phyloP scores from a whole-genome alignment of 2,797 vertebrate species.

The Neostethus bicornis region DNA sequence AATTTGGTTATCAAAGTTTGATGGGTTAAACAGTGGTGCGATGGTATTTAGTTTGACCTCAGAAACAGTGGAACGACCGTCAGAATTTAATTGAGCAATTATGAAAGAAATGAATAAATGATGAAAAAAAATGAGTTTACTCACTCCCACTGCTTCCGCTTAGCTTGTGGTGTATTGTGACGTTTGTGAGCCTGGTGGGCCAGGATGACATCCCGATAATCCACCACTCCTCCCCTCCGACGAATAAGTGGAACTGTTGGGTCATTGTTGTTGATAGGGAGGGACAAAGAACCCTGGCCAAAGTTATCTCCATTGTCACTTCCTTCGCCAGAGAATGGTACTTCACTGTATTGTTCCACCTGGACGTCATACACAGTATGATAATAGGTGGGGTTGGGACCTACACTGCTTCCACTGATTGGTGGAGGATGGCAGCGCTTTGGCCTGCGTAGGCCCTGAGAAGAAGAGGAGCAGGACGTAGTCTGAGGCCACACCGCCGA shows the following conservation, averaged over 20 bases:
- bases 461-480: conserved; percentile 54
- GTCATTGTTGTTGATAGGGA: conserved; percentile 42
- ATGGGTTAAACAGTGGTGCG: neutral
- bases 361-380: conserved; percentile 75
- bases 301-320: conserved; percentile 37
- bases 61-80: no score
- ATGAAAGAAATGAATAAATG: no score
- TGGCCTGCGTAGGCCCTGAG: conserved; percentile 57
- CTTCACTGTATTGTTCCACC: conserved; percentile 70
- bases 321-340: conserved; percentile 56
- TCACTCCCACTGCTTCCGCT: conserved; percentile 90
- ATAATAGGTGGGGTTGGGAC: conserved; percentile 76
- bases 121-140: no score
- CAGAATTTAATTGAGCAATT: neutral
- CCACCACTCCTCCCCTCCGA: conserved; percentile 85
- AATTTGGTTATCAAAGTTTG: neutral
- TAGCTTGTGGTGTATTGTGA: conserved; percentile 87
- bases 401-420: conserved; percentile 70
- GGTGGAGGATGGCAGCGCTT: conserved; percentile 63
- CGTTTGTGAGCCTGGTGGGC: conserved; percentile 89
- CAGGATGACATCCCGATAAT: conserved; percentile 86
- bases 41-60: neutral
- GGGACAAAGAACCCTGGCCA: conserved; percentile 49
- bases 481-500: conserved; percentile 63
- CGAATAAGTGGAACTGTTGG: conserved; percentile 67